Evolutionary conservation across 2,113 vertebrate species (phyloP).

Genomic region (Larimichthys crocea): DNA sequence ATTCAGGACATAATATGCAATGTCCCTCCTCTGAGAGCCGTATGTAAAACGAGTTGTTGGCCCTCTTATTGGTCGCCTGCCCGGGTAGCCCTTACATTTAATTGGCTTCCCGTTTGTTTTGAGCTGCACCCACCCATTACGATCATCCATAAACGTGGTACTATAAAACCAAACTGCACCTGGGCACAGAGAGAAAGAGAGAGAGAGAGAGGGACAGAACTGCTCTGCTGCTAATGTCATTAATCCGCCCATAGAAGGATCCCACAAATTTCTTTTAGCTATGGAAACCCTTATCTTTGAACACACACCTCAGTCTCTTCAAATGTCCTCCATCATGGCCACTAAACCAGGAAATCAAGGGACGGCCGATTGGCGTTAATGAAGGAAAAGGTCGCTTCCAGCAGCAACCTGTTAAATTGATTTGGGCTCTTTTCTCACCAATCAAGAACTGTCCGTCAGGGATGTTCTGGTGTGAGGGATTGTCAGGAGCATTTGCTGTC

Average conservation of each 20-base stretch:
- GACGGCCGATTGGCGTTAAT: constrained; percentile 16
- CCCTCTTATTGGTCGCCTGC: constrained; percentile 43
- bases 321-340: constrained; percentile 42
- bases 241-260: constrained; percentile 39
- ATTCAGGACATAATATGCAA: constrained; percentile 19
- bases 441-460: constrained; percentile 15
- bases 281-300: constrained; percentile 61
- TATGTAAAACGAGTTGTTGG: constrained; percentile 50
- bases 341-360: constrained; percentile 24
- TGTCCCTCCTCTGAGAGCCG: constrained; percentile 25
- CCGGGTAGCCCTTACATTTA: constrained; percentile 61
- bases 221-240: constrained; percentile 38
- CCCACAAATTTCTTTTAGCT: constrained; percentile 48
- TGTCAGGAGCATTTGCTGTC: not conserved
- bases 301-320: constrained; percentile 43
- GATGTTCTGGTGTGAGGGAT: constrained; percentile 6
- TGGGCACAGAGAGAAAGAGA: not conserved
- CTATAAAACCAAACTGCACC: constrained; percentile 56
- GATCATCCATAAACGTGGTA: constrained; percentile 50
- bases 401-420: constrained; percentile 62
- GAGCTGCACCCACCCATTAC: constrained; percentile 57
- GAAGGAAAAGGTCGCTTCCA: constrained; percentile 54
- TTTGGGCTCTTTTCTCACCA: constrained; percentile 23
- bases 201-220: not conserved
- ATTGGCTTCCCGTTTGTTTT: constrained; percentile 62